Evolutionary conservation across 2,888 invertebrate species (phyloP), one percentile per base, ranked within the genome.

Genomic region (Drosophila bunnanda): DNA sequence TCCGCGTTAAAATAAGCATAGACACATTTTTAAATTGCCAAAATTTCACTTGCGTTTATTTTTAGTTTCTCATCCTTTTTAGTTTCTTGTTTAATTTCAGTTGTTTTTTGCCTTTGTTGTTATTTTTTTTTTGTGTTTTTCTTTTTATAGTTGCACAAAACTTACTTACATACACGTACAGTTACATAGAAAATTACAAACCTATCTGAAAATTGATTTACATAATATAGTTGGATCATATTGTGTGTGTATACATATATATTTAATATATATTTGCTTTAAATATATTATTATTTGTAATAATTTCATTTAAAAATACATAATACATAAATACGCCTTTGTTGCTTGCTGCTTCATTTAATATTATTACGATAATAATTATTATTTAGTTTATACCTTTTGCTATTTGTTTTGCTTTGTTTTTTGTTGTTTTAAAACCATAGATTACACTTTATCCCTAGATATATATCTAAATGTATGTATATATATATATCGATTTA

Each of bases 271-370:
- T 67, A 58, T 54, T 75, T 54, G 65, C 65, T 52, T 50, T 81
- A 77, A 25, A 25, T 25, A 25, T 25, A 25, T 25, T 25, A 25
- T 25, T 25, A 25, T 25, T 25, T 25, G 25, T 25, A 25, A 81
- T 87, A 84, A 87, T 82, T 88, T 82, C 78, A 65, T 82, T 83
- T 83, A 75, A 88, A 82, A 85, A 88, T 88, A 86, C 77, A 75
- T 74, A 81, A 89, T 79, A 85, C 83, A 88, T 83, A 83, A 88
- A 88, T 83, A 86, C 75, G 64, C 69, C 64, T 73, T 78, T 82
- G 55, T 80, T 82, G 68, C 50, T 50, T 20, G 50, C 50, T 71
- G 46, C 41, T 65, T 43, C 64, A 15, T 50, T 32, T 15, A 9
- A 50, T 50, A 59, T 56, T 70, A 54, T 62, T 55, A 38, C 34